phyloP scores from a whole-genome alignment of 2,113 vertebrate species.

The Platysteira castanea region DNA sequence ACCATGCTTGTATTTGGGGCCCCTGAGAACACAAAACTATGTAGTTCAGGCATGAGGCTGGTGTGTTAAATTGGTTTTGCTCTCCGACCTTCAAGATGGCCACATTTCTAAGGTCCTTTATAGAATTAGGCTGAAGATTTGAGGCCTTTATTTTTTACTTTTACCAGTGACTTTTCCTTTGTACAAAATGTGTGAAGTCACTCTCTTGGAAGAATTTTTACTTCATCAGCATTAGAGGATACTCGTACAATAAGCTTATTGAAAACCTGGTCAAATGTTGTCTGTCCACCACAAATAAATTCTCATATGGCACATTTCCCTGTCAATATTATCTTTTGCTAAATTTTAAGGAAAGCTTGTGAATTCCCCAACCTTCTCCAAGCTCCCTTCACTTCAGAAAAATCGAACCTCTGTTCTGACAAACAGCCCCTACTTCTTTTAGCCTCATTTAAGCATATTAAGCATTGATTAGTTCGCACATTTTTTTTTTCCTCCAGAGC shows the following conservation, averaged over 20 bases:
- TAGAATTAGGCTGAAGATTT: not conserved
- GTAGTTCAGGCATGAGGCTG: not conserved
- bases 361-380: not conserved
- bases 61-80: not conserved
- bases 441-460: not conserved
- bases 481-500: not conserved
- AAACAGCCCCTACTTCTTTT: not conserved
- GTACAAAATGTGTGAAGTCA: not conserved
- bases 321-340: constrained; percentile 30
- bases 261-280: not conserved
- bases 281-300: not conserved
- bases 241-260: not conserved
- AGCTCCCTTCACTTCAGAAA: not conserved
- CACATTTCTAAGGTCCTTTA: not conserved
- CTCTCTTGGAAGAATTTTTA: not conserved
- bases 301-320: not conserved
- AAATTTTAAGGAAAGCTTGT: not conserved
- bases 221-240: not conserved
- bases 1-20: not conserved
- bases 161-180: not conserved
- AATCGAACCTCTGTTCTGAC: constrained; percentile 7
- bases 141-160: not conserved
- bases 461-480: not conserved
- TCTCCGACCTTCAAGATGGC: not conserved
- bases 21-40: not conserved